Evolutionary conservation across 2,797 vertebrate species (phyloP).

Genomic region (Mareca penelope): DNA sequence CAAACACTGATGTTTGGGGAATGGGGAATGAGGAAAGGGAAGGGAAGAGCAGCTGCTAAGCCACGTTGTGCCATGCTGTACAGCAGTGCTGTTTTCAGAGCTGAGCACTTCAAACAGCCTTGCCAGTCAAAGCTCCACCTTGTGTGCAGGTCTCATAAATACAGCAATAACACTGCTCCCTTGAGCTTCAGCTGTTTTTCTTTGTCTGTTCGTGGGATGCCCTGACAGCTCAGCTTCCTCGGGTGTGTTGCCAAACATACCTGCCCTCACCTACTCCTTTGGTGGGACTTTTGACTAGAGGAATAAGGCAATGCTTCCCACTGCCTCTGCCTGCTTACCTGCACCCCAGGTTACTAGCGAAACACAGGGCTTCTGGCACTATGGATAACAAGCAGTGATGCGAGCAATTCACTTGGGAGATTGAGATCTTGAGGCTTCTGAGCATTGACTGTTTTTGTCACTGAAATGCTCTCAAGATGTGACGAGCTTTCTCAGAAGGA

Average conservation of each 20-base stretch:
- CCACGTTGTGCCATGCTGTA: neutral
- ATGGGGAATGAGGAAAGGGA: neutral
- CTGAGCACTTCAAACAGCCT: constrained; percentile 28
- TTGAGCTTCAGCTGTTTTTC: constrained; percentile 58
- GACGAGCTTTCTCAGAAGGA: constrained; percentile 58
- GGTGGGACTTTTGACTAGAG: constrained; percentile 11
- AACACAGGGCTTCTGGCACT: constrained; percentile 35
- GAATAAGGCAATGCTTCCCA: constrained; percentile 50
- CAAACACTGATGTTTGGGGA: neutral
- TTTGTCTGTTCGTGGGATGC: constrained; percentile 40
- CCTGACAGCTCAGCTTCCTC: constrained; percentile 53
- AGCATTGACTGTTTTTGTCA: constrained; percentile 49
- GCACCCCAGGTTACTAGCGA: constrained; percentile 56
- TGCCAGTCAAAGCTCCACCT: constrained; percentile 24
- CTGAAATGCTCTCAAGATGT: constrained; percentile 44
- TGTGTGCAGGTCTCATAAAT: neutral
- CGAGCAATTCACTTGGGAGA: constrained; percentile 41
- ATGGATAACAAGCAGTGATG: constrained; percentile 29
- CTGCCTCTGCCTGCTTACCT: constrained; percentile 69
- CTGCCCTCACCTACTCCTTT: constrained; percentile 34
- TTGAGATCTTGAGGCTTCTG: constrained; percentile 50
- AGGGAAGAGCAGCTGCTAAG: constrained; percentile 1
- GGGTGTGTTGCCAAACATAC: constrained; percentile 10
- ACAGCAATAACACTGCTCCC: constrained; percentile 18
- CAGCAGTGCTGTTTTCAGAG: constrained; percentile 2